phyloP scores from a whole-genome alignment of 2,888 invertebrate species.

The Tipula vernalis region DNA sequence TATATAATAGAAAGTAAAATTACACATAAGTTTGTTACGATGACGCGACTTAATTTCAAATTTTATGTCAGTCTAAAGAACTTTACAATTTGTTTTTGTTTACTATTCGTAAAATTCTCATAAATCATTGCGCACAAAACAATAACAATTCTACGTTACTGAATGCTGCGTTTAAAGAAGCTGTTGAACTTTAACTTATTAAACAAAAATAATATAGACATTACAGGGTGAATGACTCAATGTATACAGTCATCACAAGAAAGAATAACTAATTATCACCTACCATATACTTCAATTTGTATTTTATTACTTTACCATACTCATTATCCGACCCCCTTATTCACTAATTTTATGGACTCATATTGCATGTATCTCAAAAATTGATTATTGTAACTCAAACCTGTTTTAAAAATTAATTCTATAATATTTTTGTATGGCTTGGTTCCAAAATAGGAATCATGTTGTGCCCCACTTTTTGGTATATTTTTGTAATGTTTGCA shows the following conservation, averaged over 20 bases:
- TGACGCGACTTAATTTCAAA: too few species aligned
- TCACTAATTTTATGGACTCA: too few species aligned
- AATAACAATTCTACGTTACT: background rate
- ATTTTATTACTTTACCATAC: too few species aligned
- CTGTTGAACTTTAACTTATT: background rate
- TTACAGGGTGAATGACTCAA: background rate
- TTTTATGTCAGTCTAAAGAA: too few species aligned
- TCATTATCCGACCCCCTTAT: too few species aligned
- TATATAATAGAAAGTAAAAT: background rate
- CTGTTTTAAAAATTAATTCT: background rate
- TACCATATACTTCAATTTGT: too few species aligned
- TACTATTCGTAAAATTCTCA: background rate
- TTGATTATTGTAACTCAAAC: background rate
- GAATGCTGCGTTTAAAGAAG: background rate
- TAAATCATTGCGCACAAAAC: background rate
- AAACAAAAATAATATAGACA: background rate
- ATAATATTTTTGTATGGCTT: background rate
- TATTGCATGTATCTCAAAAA: background rate
- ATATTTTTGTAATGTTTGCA: background rate
- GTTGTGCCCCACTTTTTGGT: background rate
- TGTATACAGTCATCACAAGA: background rate
- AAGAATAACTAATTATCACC: too few species aligned
- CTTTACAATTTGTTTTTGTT: background rate
- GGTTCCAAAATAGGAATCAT: background rate
- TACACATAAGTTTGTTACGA: too few species aligned